Evolutionary conservation across 1,140 invertebrate genomes (phyloP), one percentile per base, ranked within the genome.

Genomic region (Trichonephila clavata): DNA sequence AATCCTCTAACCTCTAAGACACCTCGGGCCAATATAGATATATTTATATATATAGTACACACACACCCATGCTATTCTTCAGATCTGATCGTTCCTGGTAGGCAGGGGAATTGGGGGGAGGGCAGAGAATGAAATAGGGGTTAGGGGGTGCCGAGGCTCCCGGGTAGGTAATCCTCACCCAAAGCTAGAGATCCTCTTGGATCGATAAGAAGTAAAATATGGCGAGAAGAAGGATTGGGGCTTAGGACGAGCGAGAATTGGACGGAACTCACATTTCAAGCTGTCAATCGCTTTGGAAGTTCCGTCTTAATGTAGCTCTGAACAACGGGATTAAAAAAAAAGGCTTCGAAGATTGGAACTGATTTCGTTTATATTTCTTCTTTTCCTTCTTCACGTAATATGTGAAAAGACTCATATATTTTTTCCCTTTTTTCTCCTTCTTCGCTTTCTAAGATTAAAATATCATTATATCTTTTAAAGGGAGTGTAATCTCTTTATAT

Each of bases 191-290:
- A 61, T 86, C 63, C 27, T 20, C 14, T 10, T 4, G 32, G 61
- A 92, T 92, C 90, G 90, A 92, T 92, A 92, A 92, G 90, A 86
- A 71, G 43, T 83, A 92, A 92, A 92, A 86, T 92, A 92, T 92
- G 83, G 90, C 83, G 50, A 13, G 81, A 86, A 92, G 83, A 86
- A 92, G 83, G 83, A 86, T 65, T 65, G 90, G 83, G 50, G 90
- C 90, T 92, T 92, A 92, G 83, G 61, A n/a, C 27, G 32, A 43
- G 57, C n/a, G 90, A 92, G 90, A 92, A 92, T 92, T 71, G 90
- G 24, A 68, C 18, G 81, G 80, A 92, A 92, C 90, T 92, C 90
- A 92, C 90, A 92, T 92, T 92, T 92, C 90, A 92, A 86, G 80
- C 90, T 92, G 90, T 92, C 90, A 92, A 71, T 86, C 83, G 90